Conservation (phyloP, 2,797 vertebrate genomes). For the Podarcis siculus region DNA sequence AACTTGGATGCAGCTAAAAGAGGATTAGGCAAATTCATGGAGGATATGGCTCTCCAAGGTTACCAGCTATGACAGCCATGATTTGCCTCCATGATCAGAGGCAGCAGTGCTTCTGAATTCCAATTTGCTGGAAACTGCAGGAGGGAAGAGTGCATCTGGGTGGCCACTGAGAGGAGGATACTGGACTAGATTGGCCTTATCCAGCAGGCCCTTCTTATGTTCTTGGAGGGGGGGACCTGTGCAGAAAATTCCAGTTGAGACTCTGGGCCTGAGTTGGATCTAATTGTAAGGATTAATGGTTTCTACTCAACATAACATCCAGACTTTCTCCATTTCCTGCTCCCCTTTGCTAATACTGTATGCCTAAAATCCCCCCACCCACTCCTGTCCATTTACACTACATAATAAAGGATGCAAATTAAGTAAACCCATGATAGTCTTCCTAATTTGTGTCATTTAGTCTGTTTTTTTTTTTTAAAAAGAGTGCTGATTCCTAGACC, state of each 20-base stretch:
- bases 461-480: background rate
- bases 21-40: too few relatives aligned
- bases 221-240: background rate
- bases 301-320: background rate
- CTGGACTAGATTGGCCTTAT: too few relatives aligned
- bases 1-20: too few relatives aligned
- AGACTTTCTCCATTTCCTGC: background rate
- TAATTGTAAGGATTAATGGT: background rate
- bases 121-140: too few relatives aligned
- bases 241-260: background rate
- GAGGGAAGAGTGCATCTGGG: too few relatives aligned
- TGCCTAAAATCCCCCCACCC: background rate
- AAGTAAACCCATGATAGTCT: background rate
- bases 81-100: too few relatives aligned
- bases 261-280: background rate
- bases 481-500: background rate
- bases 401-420: background rate
- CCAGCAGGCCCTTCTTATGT: too few relatives aligned
- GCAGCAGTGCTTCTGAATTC: too few relatives aligned
- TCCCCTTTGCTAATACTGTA: background rate
- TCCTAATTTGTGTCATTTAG: background rate
- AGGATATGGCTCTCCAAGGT: too few relatives aligned
- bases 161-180: too few relatives aligned
- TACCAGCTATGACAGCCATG: background rate
- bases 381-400: background rate